Evolutionary conservation across 2,888 invertebrate species (phyloP), one percentile per base, ranked within the genome.

Genomic region (Hylaea fasciaria): DNA sequence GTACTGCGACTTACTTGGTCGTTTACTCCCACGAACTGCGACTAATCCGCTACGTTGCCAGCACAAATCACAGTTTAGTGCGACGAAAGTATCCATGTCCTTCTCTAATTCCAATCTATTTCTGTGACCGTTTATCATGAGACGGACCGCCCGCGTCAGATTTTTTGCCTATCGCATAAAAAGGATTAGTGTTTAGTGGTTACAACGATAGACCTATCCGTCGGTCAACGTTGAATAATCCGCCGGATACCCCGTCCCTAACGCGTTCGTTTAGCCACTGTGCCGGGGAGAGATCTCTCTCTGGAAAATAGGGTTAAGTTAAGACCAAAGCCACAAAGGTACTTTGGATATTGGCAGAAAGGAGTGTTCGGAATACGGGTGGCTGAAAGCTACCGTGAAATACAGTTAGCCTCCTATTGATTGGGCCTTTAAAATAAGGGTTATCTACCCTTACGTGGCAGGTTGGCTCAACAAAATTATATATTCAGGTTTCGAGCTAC

Each of bases 271-370:
- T 48, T 51, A n/a, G n/a, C n/a, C n/a, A n/a, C 37, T 13, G 45
- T 48, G 47, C 29, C 39, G 12, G n/a, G 39, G 41, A 54, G 39
- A 63, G 61, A 57, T 62, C 52, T 57, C 40, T 54, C 40, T 59
- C 47, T 48, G 37, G 47, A 60, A 60, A 61, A 60, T 53, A 59
- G 53, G 58, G 46, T 62, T 46, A 52, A 56, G 46, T 62, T 46
- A 52, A 56, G 44, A 56, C 54, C 37, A 49, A 58, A 58, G 49
- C 65, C 61, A 35, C 61, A 52, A 14, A 56, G 61, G 63, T 63
- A 65, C 57, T 56, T 55, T 32, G 35, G 32, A 57, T 50, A 51
- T 50, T 37, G 44, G 40, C 37, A 16, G 57, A 28, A 17, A 44
- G 17, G 10, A 54, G 41, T 29, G 43, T 53, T 39, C 43, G 37